phyloP scores from a whole-genome alignment of 2,888 invertebrate genomes.

The Pseudococcus longispinus region DNA sequence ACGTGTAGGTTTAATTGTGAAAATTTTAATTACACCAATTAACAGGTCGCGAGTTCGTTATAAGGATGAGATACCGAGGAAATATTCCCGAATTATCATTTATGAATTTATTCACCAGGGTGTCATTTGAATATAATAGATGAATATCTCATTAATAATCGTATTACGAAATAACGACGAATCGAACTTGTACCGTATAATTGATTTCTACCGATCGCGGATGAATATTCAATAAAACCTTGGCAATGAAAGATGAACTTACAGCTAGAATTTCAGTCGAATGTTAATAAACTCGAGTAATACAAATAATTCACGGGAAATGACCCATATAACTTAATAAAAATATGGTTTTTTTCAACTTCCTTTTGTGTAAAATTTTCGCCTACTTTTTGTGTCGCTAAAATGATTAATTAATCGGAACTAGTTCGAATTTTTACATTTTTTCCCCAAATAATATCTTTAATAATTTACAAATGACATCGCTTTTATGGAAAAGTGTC shows the following conservation, averaged over 20 bases:
- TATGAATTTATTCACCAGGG: not conserved
- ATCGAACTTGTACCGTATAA: constrained; percentile 15
- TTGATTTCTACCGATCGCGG: not conserved
- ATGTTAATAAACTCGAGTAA: not conserved
- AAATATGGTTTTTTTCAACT: not conserved
- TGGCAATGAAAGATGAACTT: constrained; percentile 21
- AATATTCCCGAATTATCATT: constrained; percentile 2
- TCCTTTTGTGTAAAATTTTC: not conserved
- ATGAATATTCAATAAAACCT: constrained; percentile 39
- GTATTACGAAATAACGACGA: not conserved
- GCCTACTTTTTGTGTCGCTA: not conserved
- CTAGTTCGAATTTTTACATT: not conserved
- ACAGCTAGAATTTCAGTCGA: not conserved
- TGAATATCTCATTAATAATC: constrained; percentile 25
- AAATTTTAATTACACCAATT: not conserved
- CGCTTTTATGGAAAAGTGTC: constrained; percentile 16
- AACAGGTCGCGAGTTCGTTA: not conserved
- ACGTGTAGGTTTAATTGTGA: not conserved
- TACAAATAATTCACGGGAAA: not conserved
- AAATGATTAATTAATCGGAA: constrained; percentile 13
- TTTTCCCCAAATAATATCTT: not conserved
- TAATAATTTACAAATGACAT: constrained; percentile 42
- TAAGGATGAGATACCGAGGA: not conserved
- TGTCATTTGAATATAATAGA: constrained; percentile 40
- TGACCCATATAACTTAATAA: not conserved